phyloP scores from a whole-genome alignment of 2,113 vertebrate species.

The Oncorhynchus gorbuscha region DNA sequence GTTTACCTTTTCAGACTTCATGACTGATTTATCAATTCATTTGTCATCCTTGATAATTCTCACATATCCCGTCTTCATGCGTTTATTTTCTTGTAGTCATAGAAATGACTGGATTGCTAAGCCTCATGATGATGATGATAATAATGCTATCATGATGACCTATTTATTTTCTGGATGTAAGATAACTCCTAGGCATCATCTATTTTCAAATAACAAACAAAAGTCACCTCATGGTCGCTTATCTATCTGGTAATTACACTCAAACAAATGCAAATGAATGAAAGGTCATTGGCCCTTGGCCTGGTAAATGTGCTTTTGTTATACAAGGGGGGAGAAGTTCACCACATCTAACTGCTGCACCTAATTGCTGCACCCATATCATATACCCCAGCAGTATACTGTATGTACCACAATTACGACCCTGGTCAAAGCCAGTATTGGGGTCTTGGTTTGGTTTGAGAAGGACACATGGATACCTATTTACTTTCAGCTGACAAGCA shows the following conservation, averaged over 20 bases:
- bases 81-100: conserved; percentile 6
- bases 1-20: conserved; percentile 50
- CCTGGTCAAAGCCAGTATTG: not conserved
- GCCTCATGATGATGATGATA: conserved; percentile 9
- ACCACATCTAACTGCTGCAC: conserved; percentile 35
- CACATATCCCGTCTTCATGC: not conserved
- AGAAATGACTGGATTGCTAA: conserved; percentile 36
- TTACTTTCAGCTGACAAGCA: not conserved
- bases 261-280: conserved; percentile 48
- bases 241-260: conserved; percentile 37
- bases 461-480: not conserved
- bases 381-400: not conserved
- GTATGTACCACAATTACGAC: not conserved
- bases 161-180: conserved; percentile 24
- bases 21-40: conserved; percentile 28
- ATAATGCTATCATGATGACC: conserved; percentile 31
- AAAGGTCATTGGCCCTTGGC: conserved; percentile 48
- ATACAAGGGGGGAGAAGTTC: conserved; percentile 21
- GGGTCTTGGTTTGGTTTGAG: not conserved
- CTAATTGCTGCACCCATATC: not conserved
- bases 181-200: conserved; percentile 42
- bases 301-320: conserved; percentile 43
- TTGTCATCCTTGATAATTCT: conserved; percentile 25
- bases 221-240: conserved; percentile 50
- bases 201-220: conserved; percentile 49